A percentile compares a stretch with the other conserved stretches of the same genome.
phyloP scores from a whole-genome alignment of 1,140 invertebrate genomes.

The Drepana arcuata region DNA sequence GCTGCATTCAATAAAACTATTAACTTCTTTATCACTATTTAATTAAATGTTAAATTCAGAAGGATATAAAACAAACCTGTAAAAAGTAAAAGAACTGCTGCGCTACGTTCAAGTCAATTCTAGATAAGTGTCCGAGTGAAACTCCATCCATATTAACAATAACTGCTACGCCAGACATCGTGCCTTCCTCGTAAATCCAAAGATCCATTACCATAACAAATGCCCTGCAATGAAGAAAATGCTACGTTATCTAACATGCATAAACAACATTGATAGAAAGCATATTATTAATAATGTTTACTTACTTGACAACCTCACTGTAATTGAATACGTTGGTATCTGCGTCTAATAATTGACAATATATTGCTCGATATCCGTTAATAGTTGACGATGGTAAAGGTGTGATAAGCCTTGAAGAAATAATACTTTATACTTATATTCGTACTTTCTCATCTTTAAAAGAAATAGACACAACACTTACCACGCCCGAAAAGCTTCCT shows the following conservation, averaged over 20 bases:
- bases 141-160: conserved; percentile 74
- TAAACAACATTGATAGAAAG: neutral
- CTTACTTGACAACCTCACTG: conserved; percentile 59
- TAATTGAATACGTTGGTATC: conserved; percentile 74
- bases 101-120: conserved; percentile 70
- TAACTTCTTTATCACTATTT: no score
- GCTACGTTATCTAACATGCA: no score
- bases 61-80: conserved; percentile 56
- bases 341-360: conserved; percentile 62
- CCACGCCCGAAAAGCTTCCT: conserved; percentile 23
- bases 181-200: conserved; percentile 71
- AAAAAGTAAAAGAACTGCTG: conserved; percentile 77
- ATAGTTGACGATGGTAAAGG: conserved; percentile 63
- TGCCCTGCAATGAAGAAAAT: conserved; percentile 44
- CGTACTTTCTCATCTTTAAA: no score
- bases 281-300: no score
- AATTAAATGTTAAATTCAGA: no score
- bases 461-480: no score
- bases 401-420: conserved; percentile 43
- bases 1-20: no score
- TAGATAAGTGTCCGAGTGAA: conserved; percentile 72
- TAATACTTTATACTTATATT: no score
- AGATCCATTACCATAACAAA: conserved; percentile 73
- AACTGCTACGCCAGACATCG: conserved; percentile 70
- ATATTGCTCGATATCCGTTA: conserved; percentile 72